Percentiles rank a stretch among this genome's conserved stretches.
phyloP scores from a whole-genome alignment of 2,888 invertebrate genomes.

The Ctenicera cuprea region DNA sequence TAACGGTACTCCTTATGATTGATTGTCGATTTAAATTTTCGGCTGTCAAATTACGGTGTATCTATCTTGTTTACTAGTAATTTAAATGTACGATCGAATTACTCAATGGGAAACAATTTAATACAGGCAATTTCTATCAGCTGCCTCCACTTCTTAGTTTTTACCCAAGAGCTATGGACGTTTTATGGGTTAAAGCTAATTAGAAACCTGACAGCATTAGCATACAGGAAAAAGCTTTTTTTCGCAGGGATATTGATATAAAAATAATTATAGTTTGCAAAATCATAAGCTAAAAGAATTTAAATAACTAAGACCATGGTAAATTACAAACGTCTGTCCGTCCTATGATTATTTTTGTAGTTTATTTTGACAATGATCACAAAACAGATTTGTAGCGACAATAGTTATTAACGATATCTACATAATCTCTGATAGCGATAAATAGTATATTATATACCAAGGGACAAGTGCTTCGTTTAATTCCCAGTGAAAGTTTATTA shows the following conservation, averaged over 20 bases:
- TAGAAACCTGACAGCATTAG: constrained; percentile 14
- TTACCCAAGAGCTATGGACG: neutral
- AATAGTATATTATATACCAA: no score
- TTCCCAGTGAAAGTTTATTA: no score
- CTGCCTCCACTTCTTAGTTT: neutral
- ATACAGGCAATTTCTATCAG: constrained; percentile 1
- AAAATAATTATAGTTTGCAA: neutral
- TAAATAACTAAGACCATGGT: no score
- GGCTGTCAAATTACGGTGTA: constrained; percentile 35
- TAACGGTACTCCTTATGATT: constrained; percentile 25
- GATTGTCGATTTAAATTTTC: constrained; percentile 29
- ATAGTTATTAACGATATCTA: no score
- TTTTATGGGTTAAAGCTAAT: constrained; percentile 7
- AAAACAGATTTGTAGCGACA: neutral
- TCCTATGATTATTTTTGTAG: neutral
- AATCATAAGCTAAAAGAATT: neutral
- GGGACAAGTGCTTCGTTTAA: no score
- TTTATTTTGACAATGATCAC: no score
- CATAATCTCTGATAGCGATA: no score
- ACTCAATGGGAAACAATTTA: constrained; percentile 35
- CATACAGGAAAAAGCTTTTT: constrained; percentile 10
- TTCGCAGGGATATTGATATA: neutral
- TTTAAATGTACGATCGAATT: constrained; percentile 34
- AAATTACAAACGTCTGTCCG: neutral
- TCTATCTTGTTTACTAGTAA: constrained; percentile 36